Percentiles rank a stretch among this genome's conserved stretches.
These are phyloP conservation scores for Drosophila prosaltans DNA, from an alignment of 1,140 invertebrate genomes.

Conservation along the genomic window DNA sequence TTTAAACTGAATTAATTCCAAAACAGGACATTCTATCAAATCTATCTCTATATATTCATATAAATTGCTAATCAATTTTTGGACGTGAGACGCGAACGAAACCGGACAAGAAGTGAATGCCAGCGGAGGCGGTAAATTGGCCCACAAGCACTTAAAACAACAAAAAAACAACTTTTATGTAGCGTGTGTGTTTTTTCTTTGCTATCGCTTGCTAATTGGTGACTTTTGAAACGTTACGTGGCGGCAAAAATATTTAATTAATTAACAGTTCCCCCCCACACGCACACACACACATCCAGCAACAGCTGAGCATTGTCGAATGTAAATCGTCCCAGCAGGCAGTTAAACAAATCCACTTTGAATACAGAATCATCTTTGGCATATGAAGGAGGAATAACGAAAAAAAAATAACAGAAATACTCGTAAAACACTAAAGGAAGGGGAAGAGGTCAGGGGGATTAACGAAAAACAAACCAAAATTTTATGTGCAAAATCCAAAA, in stretches of 20 bases:
- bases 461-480: constrained; percentile 29
- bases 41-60: too few species aligned
- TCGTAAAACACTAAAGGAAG: too few species aligned
- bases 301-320: neutral
- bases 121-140: constrained; percentile 8
- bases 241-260: constrained; percentile 30
- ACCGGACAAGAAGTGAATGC: constrained; percentile 36
- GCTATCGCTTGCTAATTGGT: constrained; percentile 56
- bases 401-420: neutral
- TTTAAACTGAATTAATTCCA: too few species aligned
- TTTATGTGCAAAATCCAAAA: constrained; percentile 58
- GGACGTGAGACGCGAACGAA: constrained; percentile 54
- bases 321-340: neutral
- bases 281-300: constrained; percentile 2
- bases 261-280: constrained; percentile 3
- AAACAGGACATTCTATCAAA: too few species aligned
- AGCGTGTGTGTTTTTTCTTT: constrained; percentile 28
- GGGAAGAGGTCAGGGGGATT: neutral
- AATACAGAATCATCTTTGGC: neutral
- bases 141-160: constrained; percentile 15
- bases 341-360: constrained; percentile 23
- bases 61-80: neutral
- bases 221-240: constrained; percentile 41
- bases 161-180: constrained; percentile 34
- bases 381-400: neutral